Conservation (phyloP, 2,113 vertebrate genomes). For the Gnathonemus echidnorhynchus region DNA sequence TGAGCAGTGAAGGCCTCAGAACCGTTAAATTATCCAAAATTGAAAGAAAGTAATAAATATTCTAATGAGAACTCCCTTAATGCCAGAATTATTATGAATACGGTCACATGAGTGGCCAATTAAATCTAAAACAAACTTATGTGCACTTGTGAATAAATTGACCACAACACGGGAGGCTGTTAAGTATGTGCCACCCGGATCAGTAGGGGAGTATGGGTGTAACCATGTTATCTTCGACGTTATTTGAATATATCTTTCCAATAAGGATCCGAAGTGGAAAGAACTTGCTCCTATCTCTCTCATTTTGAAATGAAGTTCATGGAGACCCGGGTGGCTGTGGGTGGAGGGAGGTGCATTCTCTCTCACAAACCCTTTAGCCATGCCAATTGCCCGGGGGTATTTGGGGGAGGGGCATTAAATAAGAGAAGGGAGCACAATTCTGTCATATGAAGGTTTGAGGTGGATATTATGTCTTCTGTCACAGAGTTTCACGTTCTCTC, state of each 20-base stretch:
- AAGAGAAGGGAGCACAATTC: neutral
- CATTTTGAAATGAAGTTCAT: slow-evolving; percentile 10
- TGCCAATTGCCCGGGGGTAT: neutral
- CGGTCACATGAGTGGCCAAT: slow-evolving; percentile 48
- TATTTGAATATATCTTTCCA: slow-evolving; percentile 48
- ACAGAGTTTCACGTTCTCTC: neutral
- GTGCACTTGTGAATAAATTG: slow-evolving; percentile 49
- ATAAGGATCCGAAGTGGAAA: neutral
- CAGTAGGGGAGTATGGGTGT: slow-evolving; percentile 11
- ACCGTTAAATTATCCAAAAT: slow-evolving; percentile 79
- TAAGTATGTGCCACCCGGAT: slow-evolving; percentile 43
- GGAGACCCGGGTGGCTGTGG: neutral
- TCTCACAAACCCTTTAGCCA: neutral
- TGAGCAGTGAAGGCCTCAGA: slow-evolving; percentile 62
- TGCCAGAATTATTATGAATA: slow-evolving; percentile 40
- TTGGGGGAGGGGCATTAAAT: neutral
- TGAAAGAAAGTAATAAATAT: slow-evolving; percentile 79
- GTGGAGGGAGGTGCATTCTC: neutral
- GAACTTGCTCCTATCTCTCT: neutral
- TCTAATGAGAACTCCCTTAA: slow-evolving; percentile 49
- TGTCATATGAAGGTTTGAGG: neutral
- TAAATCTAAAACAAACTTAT: slow-evolving; percentile 59
- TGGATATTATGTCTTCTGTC: neutral
- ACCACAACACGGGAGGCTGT: slow-evolving; percentile 39
- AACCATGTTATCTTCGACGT: slow-evolving; percentile 34